phyloP scores from a whole-genome alignment of 2,797 vertebrate species.

The Peromyscus nudipes region DNA sequence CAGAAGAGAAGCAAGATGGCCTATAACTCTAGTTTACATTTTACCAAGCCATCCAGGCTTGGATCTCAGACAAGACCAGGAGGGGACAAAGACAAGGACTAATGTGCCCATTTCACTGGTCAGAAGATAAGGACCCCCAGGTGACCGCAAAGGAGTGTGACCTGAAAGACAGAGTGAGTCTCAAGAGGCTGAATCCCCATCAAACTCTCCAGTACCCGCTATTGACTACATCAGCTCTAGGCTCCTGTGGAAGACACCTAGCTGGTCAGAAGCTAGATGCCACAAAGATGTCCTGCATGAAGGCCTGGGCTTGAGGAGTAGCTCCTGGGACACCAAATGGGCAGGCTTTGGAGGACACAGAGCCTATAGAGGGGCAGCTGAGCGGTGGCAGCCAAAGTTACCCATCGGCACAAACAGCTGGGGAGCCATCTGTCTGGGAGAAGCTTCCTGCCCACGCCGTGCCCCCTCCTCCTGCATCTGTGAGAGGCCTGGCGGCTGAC shows the following conservation, averaged over 20 bases:
- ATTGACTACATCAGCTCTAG: background rate
- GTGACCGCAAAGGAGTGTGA: background rate
- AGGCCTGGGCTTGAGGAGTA: background rate
- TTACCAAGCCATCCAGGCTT: background rate
- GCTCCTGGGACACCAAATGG: background rate
- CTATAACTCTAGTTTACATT: fast-evolving
- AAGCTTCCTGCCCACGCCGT: constrained; percentile 60
- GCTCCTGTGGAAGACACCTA: fast-evolving
- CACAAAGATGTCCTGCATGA: background rate
- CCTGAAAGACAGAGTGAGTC: background rate
- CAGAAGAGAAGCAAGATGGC: background rate
- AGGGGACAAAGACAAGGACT: background rate
- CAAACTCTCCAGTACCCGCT: background rate
- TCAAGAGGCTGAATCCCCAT: background rate
- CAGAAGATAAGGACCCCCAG: background rate
- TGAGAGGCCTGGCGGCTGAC: constrained; percentile 58
- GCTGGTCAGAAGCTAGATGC: background rate
- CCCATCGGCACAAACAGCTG: constrained; percentile 81
- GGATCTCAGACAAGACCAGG: background rate
- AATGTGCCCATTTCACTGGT: background rate
- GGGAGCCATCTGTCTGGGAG: constrained; percentile 80
- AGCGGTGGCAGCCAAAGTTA: constrained; percentile 73
- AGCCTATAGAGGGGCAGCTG: constrained; percentile 53
- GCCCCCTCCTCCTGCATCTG: constrained; percentile 58
- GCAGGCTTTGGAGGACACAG: constrained; percentile 64